Base-by-base conservation (phyloP, 2,797 vertebrate species). In the Sebastes itinus region DNA sequence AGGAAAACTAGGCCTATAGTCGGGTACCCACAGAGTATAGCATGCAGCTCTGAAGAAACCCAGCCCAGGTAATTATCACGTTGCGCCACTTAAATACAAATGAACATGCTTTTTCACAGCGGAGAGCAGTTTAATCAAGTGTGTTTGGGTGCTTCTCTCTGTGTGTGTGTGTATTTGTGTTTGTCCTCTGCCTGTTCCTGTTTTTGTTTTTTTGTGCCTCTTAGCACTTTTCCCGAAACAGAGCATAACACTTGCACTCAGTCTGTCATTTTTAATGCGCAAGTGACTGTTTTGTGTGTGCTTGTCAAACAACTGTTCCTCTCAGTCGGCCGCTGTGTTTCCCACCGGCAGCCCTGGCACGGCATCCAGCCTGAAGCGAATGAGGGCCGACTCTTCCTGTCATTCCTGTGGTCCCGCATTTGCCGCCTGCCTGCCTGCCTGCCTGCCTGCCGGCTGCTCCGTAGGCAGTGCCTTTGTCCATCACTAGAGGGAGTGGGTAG, bases 401-500 rank as follows among this genome's bases (percentile, higher is more conserved):
- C 85, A 52, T 38, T 83, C 72, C 80, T 1, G 2, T 18, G 72
- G 75, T 84, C 67, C 71, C 59, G 59, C 67, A 69, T 83, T 86
- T 82, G 71, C 88, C 25, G 82, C 78, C 80, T 85, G 80, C 61
- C 13, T 58, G 32, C 54, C 52, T 25, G 23, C 23, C 23, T 27
- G 27, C 32, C 32, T 78, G 86, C 83, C 87, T 88, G 83, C 72
- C n/a, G 86, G 91, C 85, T 82, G 69, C 80, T 91, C 91, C 85
- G 87, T 67, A 83, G 91, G 93, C 93, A 95, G 82, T 95, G 92
- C 94, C 87, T 78, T 58, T 33, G 86, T 87, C 92, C 81, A 91
- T 93, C 95, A 95, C 95, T 95, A 96, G 95, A 94, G 95, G 95
- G 96, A 94, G 95, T 84, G 88, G 92, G 89, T 84, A 75, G 87